phyloP scores from a whole-genome alignment of 2,113 vertebrate species.

The Albula glossodonta region DNA sequence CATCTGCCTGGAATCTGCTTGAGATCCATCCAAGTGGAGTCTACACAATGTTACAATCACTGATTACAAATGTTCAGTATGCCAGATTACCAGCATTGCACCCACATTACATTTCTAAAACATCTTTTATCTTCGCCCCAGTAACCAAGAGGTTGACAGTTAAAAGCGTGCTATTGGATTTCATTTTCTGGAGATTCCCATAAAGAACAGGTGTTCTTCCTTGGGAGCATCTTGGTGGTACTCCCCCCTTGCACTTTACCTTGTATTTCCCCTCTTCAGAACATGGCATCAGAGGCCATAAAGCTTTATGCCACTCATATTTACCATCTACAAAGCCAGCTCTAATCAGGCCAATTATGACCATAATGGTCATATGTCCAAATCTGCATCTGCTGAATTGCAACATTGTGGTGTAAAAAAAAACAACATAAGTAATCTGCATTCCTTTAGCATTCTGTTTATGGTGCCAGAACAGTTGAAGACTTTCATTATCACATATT shows the following conservation, averaged over 20 bases:
- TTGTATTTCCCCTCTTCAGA: neutral
- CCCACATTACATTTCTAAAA: neutral
- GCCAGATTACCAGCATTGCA: neutral
- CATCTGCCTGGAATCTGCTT: neutral
- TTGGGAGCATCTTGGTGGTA: neutral
- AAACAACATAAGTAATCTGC: slow-evolving; percentile 35
- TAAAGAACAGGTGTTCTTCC: neutral
- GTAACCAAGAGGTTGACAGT: neutral
- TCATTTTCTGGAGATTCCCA: neutral
- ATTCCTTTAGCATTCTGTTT: slow-evolving; percentile 28
- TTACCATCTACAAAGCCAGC: slow-evolving; percentile 31
- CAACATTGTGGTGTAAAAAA: slow-evolving; percentile 34
- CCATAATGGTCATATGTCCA: slow-evolving; percentile 37
- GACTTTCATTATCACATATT: slow-evolving; percentile 52
- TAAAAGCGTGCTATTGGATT: neutral
- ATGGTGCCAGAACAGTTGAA: slow-evolving; percentile 44
- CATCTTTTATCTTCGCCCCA: neutral
- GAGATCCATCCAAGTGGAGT: neutral
- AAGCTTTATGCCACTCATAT: neutral
- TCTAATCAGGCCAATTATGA: slow-evolving; percentile 46
- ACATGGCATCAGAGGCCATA: neutral
- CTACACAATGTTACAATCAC: neutral
- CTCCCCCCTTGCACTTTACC: neutral
- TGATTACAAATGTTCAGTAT: neutral
- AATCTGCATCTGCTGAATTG: slow-evolving; percentile 35